These are phyloP conservation scores for Meandrina meandrites DNA, from an alignment of 92 coral and sea anemone genomes.

Conservation along the genomic window DNA sequence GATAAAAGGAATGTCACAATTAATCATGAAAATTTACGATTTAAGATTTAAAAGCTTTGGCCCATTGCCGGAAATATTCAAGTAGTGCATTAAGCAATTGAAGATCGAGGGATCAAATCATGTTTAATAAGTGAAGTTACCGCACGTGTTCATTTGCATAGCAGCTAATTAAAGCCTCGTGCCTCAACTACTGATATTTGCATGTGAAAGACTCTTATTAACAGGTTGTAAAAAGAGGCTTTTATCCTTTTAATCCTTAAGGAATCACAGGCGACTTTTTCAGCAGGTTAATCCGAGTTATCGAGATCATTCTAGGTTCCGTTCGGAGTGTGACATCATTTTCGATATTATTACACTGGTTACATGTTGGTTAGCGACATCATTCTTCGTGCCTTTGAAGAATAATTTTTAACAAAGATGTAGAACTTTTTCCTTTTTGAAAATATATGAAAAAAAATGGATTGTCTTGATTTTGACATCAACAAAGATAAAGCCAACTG, in stretches of 20 bases:
- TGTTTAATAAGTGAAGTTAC: conserved; percentile 42
- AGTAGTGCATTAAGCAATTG: conserved; percentile 13
- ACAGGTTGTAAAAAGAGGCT: conserved; percentile 11
- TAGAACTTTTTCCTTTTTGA: not conserved
- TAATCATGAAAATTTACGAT: not conserved
- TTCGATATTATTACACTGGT: not conserved
- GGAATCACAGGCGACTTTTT: not conserved
- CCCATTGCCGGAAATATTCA: conserved; percentile 34
- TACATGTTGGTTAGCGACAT: not conserved
- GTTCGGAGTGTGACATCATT: not conserved
- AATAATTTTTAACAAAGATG: not conserved
- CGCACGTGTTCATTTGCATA: conserved; percentile 87
- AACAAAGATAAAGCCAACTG: conserved; percentile 20
- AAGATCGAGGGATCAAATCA: conserved; percentile 43
- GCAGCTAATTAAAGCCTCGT: conserved; percentile 73
- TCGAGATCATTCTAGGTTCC: not conserved
- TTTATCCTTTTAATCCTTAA: conserved; percentile 18
- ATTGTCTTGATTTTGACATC: not conserved
- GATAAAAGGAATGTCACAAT: conserved; percentile 7
- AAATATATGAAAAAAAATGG: not conserved
- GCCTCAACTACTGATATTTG: conserved; percentile 40
- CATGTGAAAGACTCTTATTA: conserved; percentile 40
- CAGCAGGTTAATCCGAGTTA: conserved; percentile 7
- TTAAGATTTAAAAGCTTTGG: conserved; percentile 6
- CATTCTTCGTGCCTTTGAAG: not conserved